A percentile compares a stretch with the other conserved stretches of the same genome.
phyloP scores from a whole-genome alignment of 2,113 vertebrate species.

The Sitta europaea region DNA sequence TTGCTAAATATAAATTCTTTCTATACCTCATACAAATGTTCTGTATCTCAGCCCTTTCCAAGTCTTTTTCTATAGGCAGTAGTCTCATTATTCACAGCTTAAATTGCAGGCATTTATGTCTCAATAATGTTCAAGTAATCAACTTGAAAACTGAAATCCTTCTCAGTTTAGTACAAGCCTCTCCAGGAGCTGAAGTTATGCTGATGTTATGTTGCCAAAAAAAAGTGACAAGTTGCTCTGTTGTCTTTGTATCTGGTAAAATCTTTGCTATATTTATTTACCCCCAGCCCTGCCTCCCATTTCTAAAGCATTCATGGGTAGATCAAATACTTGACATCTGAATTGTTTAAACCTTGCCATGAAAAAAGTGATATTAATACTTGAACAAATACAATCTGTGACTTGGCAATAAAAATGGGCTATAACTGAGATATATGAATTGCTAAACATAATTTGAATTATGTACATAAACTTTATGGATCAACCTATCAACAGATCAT shows the following conservation, averaged over 20 bases:
- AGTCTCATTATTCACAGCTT: not conserved
- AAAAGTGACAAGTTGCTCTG: not conserved
- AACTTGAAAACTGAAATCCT: not conserved
- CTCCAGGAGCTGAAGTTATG: not conserved
- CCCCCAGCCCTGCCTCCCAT: not conserved
- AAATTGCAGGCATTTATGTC: not conserved
- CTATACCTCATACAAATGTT: not conserved
- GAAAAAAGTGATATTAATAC: not conserved
- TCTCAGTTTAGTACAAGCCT: not conserved
- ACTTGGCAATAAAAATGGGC: constrained; percentile 17
- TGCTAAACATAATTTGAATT: constrained; percentile 48
- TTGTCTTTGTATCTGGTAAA: not conserved
- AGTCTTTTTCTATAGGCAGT: not conserved
- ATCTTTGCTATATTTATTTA: not conserved
- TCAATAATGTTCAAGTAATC: not conserved
- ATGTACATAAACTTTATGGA: constrained; percentile 55
- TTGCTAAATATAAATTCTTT: not conserved
- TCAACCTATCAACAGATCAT: constrained; percentile 54
- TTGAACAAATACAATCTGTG: constrained; percentile 38
- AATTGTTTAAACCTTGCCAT: constrained; percentile 23
- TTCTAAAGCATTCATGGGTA: not conserved
- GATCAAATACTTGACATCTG: not conserved
- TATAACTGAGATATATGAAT: constrained; percentile 23
- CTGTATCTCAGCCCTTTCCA: not conserved
- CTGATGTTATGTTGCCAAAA: not conserved